Percentiles rank a stretch among this genome's conserved stretches.
Conservation (phyloP, 2,888 invertebrate genomes). For the Aphidoletes aphidimyza region DNA sequence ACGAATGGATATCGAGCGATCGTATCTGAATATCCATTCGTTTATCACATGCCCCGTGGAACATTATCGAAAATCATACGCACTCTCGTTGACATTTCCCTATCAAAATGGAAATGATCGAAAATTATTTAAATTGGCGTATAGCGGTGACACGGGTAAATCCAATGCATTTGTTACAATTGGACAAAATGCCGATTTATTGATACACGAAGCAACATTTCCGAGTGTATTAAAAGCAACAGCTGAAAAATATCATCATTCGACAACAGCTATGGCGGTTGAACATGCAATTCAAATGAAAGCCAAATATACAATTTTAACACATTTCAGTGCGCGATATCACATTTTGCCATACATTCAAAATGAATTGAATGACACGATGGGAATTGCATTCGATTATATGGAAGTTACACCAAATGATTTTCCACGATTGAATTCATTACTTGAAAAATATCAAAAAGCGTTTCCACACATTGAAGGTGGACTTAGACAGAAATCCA, state of each 20-base stretch:
- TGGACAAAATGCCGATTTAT: background rate
- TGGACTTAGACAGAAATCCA: background rate
- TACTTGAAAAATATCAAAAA: background rate
- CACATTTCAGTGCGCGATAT: background rate
- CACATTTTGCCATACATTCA: background rate
- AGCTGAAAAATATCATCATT: background rate
- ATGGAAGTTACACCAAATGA: constrained; percentile 28
- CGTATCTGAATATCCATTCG: background rate
- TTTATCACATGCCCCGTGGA: background rate
- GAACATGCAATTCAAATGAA: background rate
- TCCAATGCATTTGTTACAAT: background rate
- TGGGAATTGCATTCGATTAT: background rate
- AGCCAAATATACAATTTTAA: background rate
- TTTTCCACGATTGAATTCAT: background rate
- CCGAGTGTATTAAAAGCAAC: background rate
- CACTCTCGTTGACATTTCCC: background rate
- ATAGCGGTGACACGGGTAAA: background rate
- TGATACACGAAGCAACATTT: constrained; percentile 10
- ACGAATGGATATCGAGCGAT: too few relatives aligned
- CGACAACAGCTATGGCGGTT: background rate
- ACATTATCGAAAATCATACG: background rate
- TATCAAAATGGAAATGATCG: background rate
- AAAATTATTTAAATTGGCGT: background rate
- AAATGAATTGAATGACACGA: background rate
- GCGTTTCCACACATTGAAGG: background rate